Base-by-base conservation (phyloP, 2,797 vertebrate genomes). In the Sciurus vulgaris region DNA sequence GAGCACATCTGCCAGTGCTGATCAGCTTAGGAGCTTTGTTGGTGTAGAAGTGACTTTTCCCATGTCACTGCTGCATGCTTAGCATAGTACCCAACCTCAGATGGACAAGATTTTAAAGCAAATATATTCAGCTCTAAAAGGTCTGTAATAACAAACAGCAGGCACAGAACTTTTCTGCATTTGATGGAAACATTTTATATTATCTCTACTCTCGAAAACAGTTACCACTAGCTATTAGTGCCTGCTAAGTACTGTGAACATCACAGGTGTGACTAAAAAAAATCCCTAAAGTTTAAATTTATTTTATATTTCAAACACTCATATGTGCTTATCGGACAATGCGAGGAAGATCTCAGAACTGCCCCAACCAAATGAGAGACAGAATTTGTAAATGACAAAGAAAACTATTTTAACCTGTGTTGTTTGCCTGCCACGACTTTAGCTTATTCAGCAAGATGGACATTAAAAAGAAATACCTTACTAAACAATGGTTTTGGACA, bases 361-460 rank as follows among this genome's bases (percentile, higher is more conserved):
- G 24, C 49, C 26, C n/a, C 24, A 90, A 38, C 24, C 44, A 83
- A 41, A 81, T 24, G n/a, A 28, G 4, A 14, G 8, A 74, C 20
- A 72, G 59, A 90, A 61, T 91, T 63, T 70, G 13, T 28, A 49
- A 30, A 92, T 28, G 49, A 77, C 28, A 44, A 87, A 76, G 77
- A 69, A 7, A 91, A 92, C 51, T 28, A 95, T 86, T 97, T 89
- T 72, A 72, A 90, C 74, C 18, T 3, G 0, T n/a, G 26, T 33
- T 54, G 5, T 61, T 26, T 86, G 33, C 8, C 24, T 73, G 35
- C 22, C 11, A 51, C 54, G 17, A 41, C 59, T 78, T 70, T 54
- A 83, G 78, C 73, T 90, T 96, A 85, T 51, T 65, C 38, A 85
- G 72, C 20, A 86, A 91, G 56, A 22, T 47, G 28, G 49, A 44